A percentile compares a stretch with the other conserved stretches of the same genome.
Conservation (phyloP, 1,140 invertebrate genomes). For the Geopemphigus sp. region DNA sequence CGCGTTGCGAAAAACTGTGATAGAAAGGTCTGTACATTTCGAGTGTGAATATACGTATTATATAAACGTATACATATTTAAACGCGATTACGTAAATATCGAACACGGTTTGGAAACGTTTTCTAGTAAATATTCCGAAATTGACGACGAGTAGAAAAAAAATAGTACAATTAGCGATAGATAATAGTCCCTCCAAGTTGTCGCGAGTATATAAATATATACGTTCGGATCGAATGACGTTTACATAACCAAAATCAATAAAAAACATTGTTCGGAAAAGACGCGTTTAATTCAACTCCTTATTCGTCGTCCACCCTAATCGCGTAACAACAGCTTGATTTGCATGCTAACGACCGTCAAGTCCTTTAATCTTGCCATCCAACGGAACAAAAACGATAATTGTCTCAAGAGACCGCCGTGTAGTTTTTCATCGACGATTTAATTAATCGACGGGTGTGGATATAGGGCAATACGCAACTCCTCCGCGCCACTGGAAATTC, state of each 20-base stretch:
- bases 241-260: not conserved
- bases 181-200: too few relatives aligned
- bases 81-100: too few relatives aligned
- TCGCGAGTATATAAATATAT: not conserved
- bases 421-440: not conserved
- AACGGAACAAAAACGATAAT: slow-evolving; percentile 22
- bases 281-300: not conserved
- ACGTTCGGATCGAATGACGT: not conserved
- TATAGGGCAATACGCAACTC: not conserved
- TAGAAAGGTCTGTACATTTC: too few relatives aligned
- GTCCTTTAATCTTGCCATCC: not conserved
- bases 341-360: slow-evolving; percentile 1
- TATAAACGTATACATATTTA: too few relatives aligned
- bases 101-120: too few relatives aligned
- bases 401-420: not conserved
- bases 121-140: too few relatives aligned
- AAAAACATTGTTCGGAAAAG: not conserved
- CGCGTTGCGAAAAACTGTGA: too few relatives aligned
- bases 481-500: not conserved
- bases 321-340: not conserved
- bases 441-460: not conserved
- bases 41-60: too few relatives aligned
- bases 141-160: too few relatives aligned
- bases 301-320: not conserved
- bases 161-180: too few relatives aligned